A percentile compares a stretch with the other conserved stretches of the same genome.
Evolutionary conservation across 1,140 invertebrate species (phyloP).

Genomic region (Bombus sylvicola): DNA sequence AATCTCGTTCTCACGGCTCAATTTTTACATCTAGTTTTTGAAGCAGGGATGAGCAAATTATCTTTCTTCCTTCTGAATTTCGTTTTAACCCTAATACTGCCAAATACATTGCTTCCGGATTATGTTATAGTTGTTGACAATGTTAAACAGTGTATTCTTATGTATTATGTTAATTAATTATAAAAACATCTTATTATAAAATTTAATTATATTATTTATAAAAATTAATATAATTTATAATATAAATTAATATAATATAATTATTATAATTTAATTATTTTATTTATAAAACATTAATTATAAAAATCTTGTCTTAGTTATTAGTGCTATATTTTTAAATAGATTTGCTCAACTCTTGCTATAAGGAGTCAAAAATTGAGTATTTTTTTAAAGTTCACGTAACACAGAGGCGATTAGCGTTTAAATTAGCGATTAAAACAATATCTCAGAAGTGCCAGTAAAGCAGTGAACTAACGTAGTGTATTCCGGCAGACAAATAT

Average conservation of each 20-base stretch:
- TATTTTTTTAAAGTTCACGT: slow-evolving; percentile 66
- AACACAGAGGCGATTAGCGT: slow-evolving; percentile 47
- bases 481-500: slow-evolving; percentile 59
- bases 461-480: slow-evolving; percentile 57
- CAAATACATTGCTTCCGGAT: slow-evolving; percentile 21
- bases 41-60: slow-evolving; percentile 39
- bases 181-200: no score
- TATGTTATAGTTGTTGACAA: not conserved
- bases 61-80: not conserved
- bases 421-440: slow-evolving; percentile 58
- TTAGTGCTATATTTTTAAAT: not conserved
- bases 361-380: slow-evolving; percentile 67
- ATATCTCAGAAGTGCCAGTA: slow-evolving; percentile 69
- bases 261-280: no score
- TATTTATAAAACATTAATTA: not conserved
- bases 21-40: slow-evolving; percentile 58
- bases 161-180: not conserved
- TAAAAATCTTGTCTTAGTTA: not conserved
- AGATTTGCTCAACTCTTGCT: slow-evolving; percentile 41
- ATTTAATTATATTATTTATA: no score
- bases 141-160: not conserved
- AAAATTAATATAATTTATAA: not conserved
- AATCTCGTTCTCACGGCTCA: slow-evolving; percentile 43
- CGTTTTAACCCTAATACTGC: slow-evolving; percentile 7
- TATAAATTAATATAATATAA: no score